phyloP scores from a whole-genome alignment of 2,888 invertebrate species.

The Eurytoma adleriae region DNA sequence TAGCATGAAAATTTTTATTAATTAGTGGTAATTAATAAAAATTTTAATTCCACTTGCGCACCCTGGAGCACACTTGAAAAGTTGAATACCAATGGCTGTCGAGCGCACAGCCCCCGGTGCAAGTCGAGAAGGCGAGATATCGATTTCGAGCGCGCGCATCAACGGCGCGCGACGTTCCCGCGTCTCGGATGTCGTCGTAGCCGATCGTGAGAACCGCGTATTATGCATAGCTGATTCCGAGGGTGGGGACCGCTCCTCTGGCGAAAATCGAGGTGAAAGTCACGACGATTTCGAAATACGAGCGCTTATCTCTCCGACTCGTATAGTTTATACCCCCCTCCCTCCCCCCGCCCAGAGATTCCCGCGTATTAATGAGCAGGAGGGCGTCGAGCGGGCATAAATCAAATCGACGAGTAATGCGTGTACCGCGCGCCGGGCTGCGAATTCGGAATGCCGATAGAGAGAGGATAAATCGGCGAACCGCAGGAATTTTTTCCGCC shows the following conservation, averaged over 20 bases:
- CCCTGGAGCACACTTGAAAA: not conserved
- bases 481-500: no score
- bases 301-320: no score
- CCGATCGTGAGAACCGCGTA: slow-evolving; percentile 56
- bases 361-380: not conserved
- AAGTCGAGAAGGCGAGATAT: slow-evolving; percentile 59
- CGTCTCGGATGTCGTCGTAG: slow-evolving; percentile 30
- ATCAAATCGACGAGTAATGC: not conserved
- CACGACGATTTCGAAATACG: not conserved
- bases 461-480: no score
- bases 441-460: no score
- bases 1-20: not conserved
- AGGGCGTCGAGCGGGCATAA: not conserved
- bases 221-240: slow-evolving; percentile 30
- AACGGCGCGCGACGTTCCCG: slow-evolving; percentile 50
- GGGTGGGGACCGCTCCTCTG: not conserved
- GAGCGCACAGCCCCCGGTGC: not conserved
- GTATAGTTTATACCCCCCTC: not conserved
- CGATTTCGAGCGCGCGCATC: slow-evolving; percentile 64
- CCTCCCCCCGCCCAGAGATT: not conserved
- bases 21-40: not conserved
- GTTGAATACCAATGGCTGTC: not conserved
- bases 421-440: no score
- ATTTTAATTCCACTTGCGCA: not conserved
- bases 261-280: not conserved